Conservation (phyloP, 1,140 invertebrate genomes). For the Aphis gossypii region DNA sequence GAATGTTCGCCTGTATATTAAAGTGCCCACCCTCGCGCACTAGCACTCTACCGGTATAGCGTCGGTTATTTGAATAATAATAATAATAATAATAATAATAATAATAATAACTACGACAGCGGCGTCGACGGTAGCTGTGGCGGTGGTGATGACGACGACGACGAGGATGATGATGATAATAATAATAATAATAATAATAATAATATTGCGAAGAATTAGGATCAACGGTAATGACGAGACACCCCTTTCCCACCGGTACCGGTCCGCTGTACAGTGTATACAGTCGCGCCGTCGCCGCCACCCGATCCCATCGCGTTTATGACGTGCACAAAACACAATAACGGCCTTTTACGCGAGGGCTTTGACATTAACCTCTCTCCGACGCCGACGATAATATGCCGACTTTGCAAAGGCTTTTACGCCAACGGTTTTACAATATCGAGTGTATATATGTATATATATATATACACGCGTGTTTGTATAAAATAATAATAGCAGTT, state of each 20-base stretch:
- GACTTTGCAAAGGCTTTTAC: constrained; percentile 24
- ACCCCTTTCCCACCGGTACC: neutral
- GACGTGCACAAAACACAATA: constrained; percentile 32
- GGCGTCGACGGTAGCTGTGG: neutral
- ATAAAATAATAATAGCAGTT: constrained; percentile 34
- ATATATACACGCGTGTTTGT: neutral
- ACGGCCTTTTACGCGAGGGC: constrained; percentile 29
- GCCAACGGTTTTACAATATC: constrained; percentile 31
- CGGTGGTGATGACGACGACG: neutral
- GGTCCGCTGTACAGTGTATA: neutral
- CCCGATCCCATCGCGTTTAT: constrained; percentile 11
- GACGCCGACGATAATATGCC: neutral
- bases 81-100: constrained; percentile 39
- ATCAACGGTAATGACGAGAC: constrained; percentile 43
- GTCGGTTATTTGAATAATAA: constrained; percentile 46
- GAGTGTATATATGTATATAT: neutral
- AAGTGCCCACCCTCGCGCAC: neutral
- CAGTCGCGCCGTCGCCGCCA: neutral
- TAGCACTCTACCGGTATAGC: neutral
- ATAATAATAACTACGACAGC: neutral
- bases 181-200: constrained; percentile 34
- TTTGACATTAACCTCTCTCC: constrained; percentile 34
- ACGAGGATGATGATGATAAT: neutral
- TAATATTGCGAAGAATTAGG: constrained; percentile 45
- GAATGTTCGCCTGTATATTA: constrained; percentile 30